These are phyloP conservation scores for Pandemis cinnamomeana DNA, from an alignment of 2,888 invertebrate genomes.

Conservation along the genomic window DNA sequence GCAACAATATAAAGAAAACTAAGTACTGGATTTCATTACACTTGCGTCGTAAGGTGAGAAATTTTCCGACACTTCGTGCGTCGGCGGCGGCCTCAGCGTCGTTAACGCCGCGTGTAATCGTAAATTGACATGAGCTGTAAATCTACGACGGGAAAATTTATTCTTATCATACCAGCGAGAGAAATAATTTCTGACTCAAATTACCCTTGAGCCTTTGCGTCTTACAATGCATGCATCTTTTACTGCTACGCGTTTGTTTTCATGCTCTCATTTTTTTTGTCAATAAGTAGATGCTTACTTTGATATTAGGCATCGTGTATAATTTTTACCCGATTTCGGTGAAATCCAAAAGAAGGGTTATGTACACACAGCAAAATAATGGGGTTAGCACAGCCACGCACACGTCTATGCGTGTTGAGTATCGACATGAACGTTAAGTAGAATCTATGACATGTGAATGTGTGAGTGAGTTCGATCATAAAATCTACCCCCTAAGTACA, in stretches of 20 bases:
- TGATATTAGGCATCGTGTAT: not conserved
- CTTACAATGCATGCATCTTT: conserved; percentile 14
- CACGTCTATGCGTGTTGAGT: too few species aligned
- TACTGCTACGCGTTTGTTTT: conserved; percentile 7
- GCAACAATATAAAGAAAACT: conserved; percentile 28
- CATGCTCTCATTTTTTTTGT: not conserved
- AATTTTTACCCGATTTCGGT: too few species aligned
- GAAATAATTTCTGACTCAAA: conserved; percentile 19
- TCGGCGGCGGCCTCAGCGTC: conserved; percentile 25
- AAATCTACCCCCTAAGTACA: too few species aligned
- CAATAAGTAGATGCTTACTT: not conserved
- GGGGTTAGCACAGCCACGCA: too few species aligned
- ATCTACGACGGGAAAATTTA: conserved; percentile 26
- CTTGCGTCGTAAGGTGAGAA: conserved; percentile 39
- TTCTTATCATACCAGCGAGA: conserved; percentile 22
- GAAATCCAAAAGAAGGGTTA: too few species aligned
- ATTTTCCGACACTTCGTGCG: conserved; percentile 41
- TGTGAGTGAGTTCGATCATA: too few species aligned
- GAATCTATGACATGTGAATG: too few species aligned
- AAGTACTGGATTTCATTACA: conserved; percentile 28
- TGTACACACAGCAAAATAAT: too few species aligned
- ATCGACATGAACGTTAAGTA: too few species aligned
- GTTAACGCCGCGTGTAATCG: conserved; percentile 44
- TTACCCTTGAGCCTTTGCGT: not conserved
- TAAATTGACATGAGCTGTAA: conserved; percentile 41